Evolutionary conservation across 2,113 vertebrate species (phyloP), one percentile per base, ranked within the genome.

Genomic region (Agelaius tricolor): DNA sequence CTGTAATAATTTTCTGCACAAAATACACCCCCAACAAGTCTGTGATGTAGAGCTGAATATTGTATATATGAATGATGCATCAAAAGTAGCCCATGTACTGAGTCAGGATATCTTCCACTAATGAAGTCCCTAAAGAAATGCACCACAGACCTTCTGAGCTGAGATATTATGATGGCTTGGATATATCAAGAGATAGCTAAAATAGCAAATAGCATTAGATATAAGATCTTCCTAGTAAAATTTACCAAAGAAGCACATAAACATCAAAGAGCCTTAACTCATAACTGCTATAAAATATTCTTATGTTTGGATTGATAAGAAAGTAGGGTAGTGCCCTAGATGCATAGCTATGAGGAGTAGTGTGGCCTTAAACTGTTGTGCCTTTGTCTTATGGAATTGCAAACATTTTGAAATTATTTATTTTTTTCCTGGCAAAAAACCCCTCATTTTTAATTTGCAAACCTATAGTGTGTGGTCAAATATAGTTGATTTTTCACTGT

Each of bases 81-180:
- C 80, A 93, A 68, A 94, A 93, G 83, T 84, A 92, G 77, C 76
- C 66, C 18, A 2, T 77, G 21, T 44, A 88, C 80, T 75, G 84
- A 94, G 80, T 84, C 94, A 96, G 90, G 86, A 52, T 89, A 90
- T 92, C 80, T 96, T 76, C 63, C 66, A 62, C 97, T 97, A 97
- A 97, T 97, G 95, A 97, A 96, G 96, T 97, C 97, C 97, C 97
- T n/a, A 26, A 95, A 97, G 97, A 93, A 96, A 96, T 83, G 79
- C 57, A 88, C 84, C 65, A 78, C 63, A 86, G 89, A 94, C 81
- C 89, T 94, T 87, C 83, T 46, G 55, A 92, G 90, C 84, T 89
- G 82, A 31, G 27, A 71, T 85, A 81, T 83, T 90, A 86, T 75
- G 86, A 92, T 68, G 92, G 65, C 67, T 96, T 75, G 90, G 89